Evolutionary conservation across 2,888 invertebrate genomes (phyloP), one percentile per base, ranked within the genome.

Genomic region (Xestia xanthographa): DNA sequence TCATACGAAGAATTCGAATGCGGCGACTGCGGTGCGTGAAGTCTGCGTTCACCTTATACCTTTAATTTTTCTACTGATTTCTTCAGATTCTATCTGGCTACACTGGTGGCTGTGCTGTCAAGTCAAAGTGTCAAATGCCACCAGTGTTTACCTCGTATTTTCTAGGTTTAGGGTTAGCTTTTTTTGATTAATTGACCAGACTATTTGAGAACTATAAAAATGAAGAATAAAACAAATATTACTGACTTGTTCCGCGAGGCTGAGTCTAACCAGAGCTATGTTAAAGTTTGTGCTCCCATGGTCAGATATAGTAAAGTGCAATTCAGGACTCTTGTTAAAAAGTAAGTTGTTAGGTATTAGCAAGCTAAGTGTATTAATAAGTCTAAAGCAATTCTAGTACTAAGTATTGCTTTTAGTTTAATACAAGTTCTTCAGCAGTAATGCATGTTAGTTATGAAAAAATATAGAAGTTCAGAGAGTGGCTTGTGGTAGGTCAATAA

Each of bases 211-310:
- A 71, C 3, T 43, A 17, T 29, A 22, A 71, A 38, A 26, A 93
- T 94, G 92, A 94, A 94, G 80, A 79, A 79, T 20, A 94, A 92
- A 89, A 91, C 85, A 22, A 94, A 97, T 91, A 95, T 98, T 80
- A 80, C 97, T 71, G 97, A 98, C 68, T 92, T 99, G 72, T 98
- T 99, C 90, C 92, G 95, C 75, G 95, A 97, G 65, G 95, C 97
- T 6, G 95, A 94, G 88, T 83, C 87, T 74, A 90, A 93, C 50
- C 95, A 97, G 69, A 95, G 96, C 20, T 96, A 98, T 89, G 95
- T 98, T 6, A 98, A 98, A 95, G 97, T 99, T 69, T 98, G 98
- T 95, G 99, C 99, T 3, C 99, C 99, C 0, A 99, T 99, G 99
- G 99, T 99, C 58, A 97, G 99, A 89, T 99, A 99, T 89, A 99